These are phyloP conservation scores for Chrysaora quinquecirrha DNA, from an alignment of 30 jellyfish, hydroid and myxozoan species.

Conservation along the genomic window DNA sequence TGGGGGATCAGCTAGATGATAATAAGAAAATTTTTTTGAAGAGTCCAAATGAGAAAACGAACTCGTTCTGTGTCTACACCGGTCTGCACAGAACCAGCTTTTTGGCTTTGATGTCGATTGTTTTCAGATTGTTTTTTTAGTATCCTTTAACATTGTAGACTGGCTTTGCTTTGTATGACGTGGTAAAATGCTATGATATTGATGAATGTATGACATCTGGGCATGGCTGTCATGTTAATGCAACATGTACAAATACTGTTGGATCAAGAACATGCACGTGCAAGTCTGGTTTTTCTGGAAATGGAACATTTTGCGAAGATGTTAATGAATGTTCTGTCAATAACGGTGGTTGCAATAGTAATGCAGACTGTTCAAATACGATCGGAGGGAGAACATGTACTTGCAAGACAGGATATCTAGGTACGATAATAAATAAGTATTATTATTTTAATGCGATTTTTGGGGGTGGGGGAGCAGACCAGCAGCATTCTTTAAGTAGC, in stretches of 20 bases:
- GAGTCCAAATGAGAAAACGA: too few species aligned
- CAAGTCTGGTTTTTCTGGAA: conserved; percentile 49
- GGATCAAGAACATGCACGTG: conserved; percentile 60
- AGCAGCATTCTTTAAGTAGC: too few species aligned
- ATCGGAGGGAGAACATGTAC: conserved; percentile 65
- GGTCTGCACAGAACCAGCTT: too few species aligned
- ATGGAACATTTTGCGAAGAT: conserved; percentile 46
- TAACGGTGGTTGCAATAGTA: conserved; percentile 58
- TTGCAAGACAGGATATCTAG: conserved; percentile 63
- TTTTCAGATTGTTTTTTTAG: too few species aligned
- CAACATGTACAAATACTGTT: conserved; percentile 50
- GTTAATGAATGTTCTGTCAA: conserved; percentile 42
- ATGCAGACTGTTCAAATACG: conserved; percentile 63
- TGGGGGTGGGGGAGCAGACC: too few species aligned
- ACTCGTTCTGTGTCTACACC: too few species aligned
- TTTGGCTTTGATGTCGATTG: too few species aligned
- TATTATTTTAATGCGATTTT: too few species aligned
- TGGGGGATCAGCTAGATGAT: too few species aligned
- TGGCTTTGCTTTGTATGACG: conserved; percentile 72
- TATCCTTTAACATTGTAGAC: too few species aligned
- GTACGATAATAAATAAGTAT: too few species aligned
- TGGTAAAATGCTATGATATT: conserved; percentile 42
- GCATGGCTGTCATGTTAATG: conserved; percentile 45
- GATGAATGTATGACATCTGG: conserved; percentile 57
- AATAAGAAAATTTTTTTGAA: too few species aligned